Base-by-base conservation (phyloP, 2,113 vertebrate species). In the Nerophis ophidion region DNA sequence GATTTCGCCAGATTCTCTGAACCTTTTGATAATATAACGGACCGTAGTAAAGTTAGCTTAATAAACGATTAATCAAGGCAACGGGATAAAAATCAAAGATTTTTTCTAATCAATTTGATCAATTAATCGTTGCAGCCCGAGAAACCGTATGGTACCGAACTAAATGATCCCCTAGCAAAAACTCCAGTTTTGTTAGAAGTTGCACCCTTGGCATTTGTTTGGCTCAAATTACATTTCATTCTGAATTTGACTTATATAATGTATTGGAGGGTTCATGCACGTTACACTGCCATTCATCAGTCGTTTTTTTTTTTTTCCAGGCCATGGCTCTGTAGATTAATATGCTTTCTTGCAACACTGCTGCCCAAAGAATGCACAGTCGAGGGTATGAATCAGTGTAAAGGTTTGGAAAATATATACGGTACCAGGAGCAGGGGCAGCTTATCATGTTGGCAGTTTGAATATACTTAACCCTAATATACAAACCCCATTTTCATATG, bases 251-350 rank as follows among this genome's bases (percentile, higher is more conserved):
- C 36, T 40, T 8, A 35, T 34, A 36, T 54, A 6, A 36, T 71
- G 14, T 65, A 40, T 45, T 50, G 62, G 51, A 61, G 33, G 65
- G 46, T 52, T 57, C 38, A 70, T 69, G 65, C 60, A 74, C 61
- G 72, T 61, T 72, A 80, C 67, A 74, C 67, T 61, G 71, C 73
- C 80, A 89, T 89, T 89, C 78, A 87, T 88, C 87, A 85, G 60
- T 59, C 2, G 13, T 48, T 60, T 26, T 26, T 26, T 60, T 26
- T 26, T 26, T 60, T 68, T 57, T 79, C 68, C 63, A 51, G 60
- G 72, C 74, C 72, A 68, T 52, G 66, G 50, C 71, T 71, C 79
- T 77, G 72, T 65, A 77, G 81, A 86, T 86, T 73, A 82, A 84
- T 86, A 71, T 76, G 78, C 75, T 62, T 61, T 73, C 62, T 68